These are phyloP conservation scores for Cettia cetti DNA, from an alignment of 2,113 vertebrate species.

Conservation along the genomic window DNA sequence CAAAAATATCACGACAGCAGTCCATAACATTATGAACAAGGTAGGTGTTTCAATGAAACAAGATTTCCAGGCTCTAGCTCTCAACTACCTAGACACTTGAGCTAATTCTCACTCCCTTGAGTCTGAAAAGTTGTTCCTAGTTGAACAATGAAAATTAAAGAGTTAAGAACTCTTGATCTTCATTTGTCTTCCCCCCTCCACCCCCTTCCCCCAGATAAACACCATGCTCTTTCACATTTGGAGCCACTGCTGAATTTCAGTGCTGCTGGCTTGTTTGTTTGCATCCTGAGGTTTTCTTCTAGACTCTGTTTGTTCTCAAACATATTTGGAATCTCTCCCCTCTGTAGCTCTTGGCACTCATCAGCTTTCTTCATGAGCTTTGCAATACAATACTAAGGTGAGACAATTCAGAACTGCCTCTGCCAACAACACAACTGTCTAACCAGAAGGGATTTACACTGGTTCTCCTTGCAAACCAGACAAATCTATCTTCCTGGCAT, in stretches of 20 bases:
- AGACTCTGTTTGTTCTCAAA: background rate
- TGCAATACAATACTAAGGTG: background rate
- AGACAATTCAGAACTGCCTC: background rate
- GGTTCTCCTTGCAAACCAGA: background rate
- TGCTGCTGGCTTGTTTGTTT: background rate
- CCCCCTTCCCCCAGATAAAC: background rate
- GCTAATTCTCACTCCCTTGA: background rate
- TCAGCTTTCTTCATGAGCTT: background rate
- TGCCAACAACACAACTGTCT: background rate
- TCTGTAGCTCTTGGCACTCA: background rate
- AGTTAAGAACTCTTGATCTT: background rate
- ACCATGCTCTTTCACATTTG: background rate
- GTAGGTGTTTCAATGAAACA: background rate
- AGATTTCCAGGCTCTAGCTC: background rate
- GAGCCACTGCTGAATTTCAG: background rate
- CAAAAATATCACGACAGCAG: background rate
- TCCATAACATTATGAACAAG: background rate
- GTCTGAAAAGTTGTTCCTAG: background rate
- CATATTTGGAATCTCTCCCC: background rate
- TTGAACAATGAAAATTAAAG: background rate
- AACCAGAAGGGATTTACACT: background rate
- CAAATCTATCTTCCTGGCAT: background rate
- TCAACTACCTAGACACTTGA: background rate
- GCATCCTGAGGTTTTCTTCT: background rate
- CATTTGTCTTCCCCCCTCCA: background rate